Percentiles rank a stretch among this genome's conserved stretches.
phyloP scores from a whole-genome alignment of 2,888 invertebrate species.

The Chamaedrilus cognettii region DNA sequence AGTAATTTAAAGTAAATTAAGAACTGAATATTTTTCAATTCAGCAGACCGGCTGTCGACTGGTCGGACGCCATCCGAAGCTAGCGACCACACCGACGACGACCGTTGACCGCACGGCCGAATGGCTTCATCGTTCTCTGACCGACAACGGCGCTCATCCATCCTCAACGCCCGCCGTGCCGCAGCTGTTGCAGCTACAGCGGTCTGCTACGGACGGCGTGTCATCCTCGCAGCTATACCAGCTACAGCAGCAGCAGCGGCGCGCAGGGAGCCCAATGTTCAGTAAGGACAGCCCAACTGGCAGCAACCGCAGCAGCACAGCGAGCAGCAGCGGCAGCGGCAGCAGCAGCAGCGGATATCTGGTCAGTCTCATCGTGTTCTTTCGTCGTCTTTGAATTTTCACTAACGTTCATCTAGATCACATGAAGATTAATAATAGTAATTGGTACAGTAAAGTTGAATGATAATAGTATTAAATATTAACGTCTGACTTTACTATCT shows the following conservation, averaged over 20 bases:
- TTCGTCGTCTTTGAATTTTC: too few species aligned
- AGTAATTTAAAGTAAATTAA: too few species aligned
- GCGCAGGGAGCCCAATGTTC: conserved; percentile 18
- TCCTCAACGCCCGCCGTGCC: neutral
- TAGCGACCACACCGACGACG: neutral
- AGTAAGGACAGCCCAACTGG: conserved; percentile 12
- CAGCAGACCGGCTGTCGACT: neutral
- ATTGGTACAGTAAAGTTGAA: too few species aligned
- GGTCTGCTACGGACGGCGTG: neutral
- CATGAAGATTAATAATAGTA: too few species aligned
- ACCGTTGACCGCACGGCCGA: conserved; percentile 15
- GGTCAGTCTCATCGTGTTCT: neutral
- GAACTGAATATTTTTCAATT: neutral
- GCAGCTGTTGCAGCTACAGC: neutral
- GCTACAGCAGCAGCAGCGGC: neutral
- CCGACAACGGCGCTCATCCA: neutral
- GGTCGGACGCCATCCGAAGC: neutral
- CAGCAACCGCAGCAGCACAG: conserved; percentile 18
- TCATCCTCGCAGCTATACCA: neutral
- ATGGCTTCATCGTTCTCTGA: conserved; percentile 4
- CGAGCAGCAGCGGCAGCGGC: conserved; percentile 16
- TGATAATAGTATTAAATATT: too few species aligned
- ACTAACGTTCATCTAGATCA: too few species aligned
- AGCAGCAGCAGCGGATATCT: conserved; percentile 22
- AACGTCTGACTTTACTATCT: too few species aligned